Evolutionary conservation across 2,797 vertebrate species (phyloP).

Genomic region (Cossypha polioptera): DNA sequence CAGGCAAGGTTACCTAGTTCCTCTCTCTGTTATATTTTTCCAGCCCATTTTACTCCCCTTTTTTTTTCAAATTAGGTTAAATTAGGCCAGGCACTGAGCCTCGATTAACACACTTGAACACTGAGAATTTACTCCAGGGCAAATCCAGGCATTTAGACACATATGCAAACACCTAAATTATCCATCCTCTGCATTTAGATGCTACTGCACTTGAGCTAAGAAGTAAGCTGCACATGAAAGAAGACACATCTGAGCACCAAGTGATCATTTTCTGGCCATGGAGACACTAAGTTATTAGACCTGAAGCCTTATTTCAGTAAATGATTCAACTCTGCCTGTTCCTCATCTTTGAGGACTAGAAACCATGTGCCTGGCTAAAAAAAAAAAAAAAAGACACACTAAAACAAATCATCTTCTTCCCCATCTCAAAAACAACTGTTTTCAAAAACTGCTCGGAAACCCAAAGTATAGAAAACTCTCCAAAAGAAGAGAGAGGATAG

Average conservation of each 20-base stretch:
- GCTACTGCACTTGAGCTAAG: not conserved
- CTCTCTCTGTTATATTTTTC: not conserved
- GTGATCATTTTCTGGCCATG: not conserved
- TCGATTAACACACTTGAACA: not conserved
- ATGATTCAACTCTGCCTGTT: not conserved
- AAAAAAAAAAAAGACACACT: not conserved
- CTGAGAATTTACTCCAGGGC: not conserved
- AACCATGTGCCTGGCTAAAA: not conserved
- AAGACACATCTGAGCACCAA: not conserved
- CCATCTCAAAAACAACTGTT: not conserved
- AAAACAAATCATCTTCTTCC: not conserved
- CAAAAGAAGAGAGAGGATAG: not conserved
- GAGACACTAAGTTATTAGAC: not conserved
- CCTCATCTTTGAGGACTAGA: not conserved
- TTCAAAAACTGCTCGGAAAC: not conserved
- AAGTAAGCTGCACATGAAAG: not conserved
- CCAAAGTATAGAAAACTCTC: accelerated
- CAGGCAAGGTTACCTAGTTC: not conserved
- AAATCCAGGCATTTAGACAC: not conserved
- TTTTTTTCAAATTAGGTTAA: not conserved
- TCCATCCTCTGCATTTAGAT: not conserved
- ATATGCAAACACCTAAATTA: not conserved
- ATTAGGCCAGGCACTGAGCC: not conserved
- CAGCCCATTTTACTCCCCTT: not conserved
- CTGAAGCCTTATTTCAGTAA: not conserved